Evolutionary conservation across 2,888 invertebrate species (phyloP).

Genomic region (Brachylomia viminalis): DNA sequence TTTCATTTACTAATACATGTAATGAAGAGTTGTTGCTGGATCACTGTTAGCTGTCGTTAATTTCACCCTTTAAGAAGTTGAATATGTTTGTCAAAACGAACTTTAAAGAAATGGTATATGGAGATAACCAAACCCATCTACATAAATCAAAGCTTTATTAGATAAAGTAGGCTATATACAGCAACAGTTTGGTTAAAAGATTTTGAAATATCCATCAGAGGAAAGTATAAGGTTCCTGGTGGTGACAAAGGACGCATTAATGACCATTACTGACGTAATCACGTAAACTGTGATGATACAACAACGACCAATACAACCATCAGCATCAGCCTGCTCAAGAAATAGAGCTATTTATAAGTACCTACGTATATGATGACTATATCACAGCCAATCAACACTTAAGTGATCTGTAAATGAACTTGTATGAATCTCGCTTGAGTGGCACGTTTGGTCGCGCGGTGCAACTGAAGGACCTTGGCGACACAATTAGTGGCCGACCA

Average conservation of each 20-base stretch:
- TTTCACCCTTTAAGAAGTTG: too few species aligned
- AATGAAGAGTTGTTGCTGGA: background rate
- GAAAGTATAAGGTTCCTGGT: background rate
- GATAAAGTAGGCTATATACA: background rate
- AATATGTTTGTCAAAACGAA: background rate
- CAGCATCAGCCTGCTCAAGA: background rate
- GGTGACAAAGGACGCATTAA: background rate
- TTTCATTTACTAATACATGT: conserved; percentile 6
- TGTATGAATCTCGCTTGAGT: conserved; percentile 48
- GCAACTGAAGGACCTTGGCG: conserved; percentile 55
- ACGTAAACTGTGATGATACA: background rate
- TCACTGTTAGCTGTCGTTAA: background rate
- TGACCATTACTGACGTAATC: background rate
- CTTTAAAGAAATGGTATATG: background rate
- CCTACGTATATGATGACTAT: conserved; percentile 22
- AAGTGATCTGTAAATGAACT: conserved; percentile 58
- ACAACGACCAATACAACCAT: background rate
- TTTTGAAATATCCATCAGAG: background rate
- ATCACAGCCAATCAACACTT: conserved; percentile 55
- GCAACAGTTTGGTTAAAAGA: background rate
- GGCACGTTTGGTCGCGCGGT: conserved; percentile 23
- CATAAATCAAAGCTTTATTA: background rate
- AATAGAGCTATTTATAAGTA: conserved; percentile 34
- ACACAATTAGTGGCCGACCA: conserved; percentile 49
- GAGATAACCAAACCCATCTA: too few species aligned